phyloP scores from a whole-genome alignment of 1,140 invertebrate species.

The Tribolium madens region DNA sequence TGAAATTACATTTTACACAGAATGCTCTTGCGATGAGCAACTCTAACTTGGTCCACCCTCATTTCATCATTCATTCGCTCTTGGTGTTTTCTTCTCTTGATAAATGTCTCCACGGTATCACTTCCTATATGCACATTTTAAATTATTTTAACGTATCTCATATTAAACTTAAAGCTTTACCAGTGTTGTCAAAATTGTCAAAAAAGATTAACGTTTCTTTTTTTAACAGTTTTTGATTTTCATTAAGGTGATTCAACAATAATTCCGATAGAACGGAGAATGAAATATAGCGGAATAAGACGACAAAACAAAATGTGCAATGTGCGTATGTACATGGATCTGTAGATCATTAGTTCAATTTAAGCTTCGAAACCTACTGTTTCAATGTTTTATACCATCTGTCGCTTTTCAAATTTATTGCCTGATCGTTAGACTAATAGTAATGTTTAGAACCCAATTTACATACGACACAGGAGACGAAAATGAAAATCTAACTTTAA shows the following conservation, averaged over 20 bases:
- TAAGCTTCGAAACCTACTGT: background rate
- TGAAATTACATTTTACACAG: slow-evolving; percentile 18
- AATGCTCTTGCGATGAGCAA: background rate
- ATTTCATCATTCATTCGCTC: slow-evolving; percentile 27
- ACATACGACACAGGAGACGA: background rate
- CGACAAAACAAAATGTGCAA: slow-evolving; percentile 18
- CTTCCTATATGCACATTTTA: slow-evolving; percentile 23
- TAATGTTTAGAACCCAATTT: background rate
- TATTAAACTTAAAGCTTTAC: slow-evolving; percentile 13
- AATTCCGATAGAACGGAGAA: background rate
- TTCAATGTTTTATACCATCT: slow-evolving; percentile 2
- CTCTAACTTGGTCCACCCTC: slow-evolving; percentile 25
- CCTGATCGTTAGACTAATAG: background rate
- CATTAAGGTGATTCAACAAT: background rate
- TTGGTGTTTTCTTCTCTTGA: slow-evolving; percentile 28
- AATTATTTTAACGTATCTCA: slow-evolving; percentile 34
- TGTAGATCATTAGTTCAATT: slow-evolving; percentile 1
- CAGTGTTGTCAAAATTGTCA: slow-evolving; percentile 1
- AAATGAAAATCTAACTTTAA: too few species aligned
- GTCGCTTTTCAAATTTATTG: background rate
- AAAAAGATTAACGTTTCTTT: background rate
- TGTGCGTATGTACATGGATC: background rate
- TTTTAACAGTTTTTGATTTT: slow-evolving; percentile 1
- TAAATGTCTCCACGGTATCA: slow-evolving; percentile 31
- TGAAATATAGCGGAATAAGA: slow-evolving; percentile 12